Conservation (phyloP, 2,113 vertebrate species). For the Bolborhynchus lineola region DNA sequence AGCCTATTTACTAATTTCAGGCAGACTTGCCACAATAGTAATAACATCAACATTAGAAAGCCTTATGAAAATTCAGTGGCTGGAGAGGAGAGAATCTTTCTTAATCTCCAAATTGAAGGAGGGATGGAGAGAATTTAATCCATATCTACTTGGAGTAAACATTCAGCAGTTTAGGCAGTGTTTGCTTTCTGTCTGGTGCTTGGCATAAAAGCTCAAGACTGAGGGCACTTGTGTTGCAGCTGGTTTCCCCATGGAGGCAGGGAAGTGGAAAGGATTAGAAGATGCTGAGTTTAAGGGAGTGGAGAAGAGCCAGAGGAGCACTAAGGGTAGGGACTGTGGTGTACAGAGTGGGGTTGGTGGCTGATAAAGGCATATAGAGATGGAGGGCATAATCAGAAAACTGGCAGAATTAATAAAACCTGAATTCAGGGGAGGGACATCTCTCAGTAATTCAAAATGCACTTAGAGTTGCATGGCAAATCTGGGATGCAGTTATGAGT, state of each 20-base stretch:
- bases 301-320: not conserved
- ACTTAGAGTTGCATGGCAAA: not conserved
- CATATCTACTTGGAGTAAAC: not conserved
- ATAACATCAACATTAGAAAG: not conserved
- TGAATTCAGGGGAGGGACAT: not conserved
- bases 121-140: not conserved
- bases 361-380: not conserved
- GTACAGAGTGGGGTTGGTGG: not conserved
- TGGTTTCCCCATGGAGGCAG: accelerated
- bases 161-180: not conserved
- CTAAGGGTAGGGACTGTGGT: no score
- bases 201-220: not conserved
- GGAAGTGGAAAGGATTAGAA: not conserved
- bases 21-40: not conserved
- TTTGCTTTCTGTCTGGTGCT: not conserved
- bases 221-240: not conserved
- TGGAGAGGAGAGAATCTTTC: not conserved
- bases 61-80: not conserved
- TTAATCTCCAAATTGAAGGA: not conserved
- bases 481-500: accelerated
- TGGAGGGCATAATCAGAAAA: not conserved
- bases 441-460: not conserved
- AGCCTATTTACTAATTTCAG: not conserved
- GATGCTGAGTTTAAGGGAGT: not conserved
- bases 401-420: not conserved